Evolutionary conservation across 2,888 invertebrate genomes (phyloP), one percentile per base, ranked within the genome.

Genomic region (Pandemis cinnamomeana): DNA sequence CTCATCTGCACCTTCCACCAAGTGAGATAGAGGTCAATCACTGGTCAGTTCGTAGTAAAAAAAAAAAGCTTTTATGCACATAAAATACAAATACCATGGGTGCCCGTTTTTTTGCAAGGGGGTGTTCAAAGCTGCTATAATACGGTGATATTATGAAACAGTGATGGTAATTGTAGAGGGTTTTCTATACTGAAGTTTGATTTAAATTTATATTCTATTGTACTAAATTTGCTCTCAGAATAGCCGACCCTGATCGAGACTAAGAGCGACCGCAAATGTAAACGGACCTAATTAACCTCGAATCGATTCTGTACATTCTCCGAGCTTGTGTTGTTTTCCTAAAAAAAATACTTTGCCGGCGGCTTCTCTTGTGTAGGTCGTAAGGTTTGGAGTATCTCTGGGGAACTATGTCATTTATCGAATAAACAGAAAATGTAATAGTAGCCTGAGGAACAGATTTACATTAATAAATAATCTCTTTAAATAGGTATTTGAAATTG

Each of bases 211-310:
- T 11, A 27, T 58, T 5, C 8, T 27, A 55, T 46, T 46, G 46
- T 64, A 6, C 36, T 36, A n/a, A 11, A 51, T 36, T 36, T 7
- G 4, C 7, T 55, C 41, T 51, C 77, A 81, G 80, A 83, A 84
- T 84, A 80, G 72, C 67, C 61, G 7, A 73, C 76, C 75, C 77
- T 77, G 76, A 75, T 79, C 77, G 75, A 70, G 76, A 71, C 77
- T 75, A 78, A 77, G 71, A 75, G 78, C 79, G 75, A 82, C 83
- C 83, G 81, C 86, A 84, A 83, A 84, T 85, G 84, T 86, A 87
- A 84, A 86, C 84, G 83, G 82, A 82, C 81, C 84, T 87, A 87
- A 87, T 88, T 88, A 87, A 86, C 84, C 82, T 78, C 71, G 79
- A 77, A 86, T 86, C 85, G 86, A 87, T 87, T 84, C 83, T 80